Conservation (phyloP, 2,113 vertebrate species). For the Cygnus buccinator region DNA sequence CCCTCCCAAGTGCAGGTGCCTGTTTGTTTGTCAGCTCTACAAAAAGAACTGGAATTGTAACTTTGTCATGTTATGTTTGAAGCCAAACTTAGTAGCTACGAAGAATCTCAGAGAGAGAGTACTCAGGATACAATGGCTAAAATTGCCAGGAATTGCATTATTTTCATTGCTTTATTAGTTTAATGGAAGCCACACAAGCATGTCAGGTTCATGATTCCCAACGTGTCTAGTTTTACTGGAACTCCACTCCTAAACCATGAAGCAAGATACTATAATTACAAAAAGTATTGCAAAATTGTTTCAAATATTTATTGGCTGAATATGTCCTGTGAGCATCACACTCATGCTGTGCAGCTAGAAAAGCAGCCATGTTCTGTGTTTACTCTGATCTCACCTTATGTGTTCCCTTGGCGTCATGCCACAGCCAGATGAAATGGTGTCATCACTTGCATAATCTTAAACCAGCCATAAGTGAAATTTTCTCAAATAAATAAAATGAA, state of each 20-base stretch:
- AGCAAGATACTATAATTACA: slow-evolving; percentile 19
- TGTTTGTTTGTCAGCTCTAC: background rate
- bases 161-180: background rate
- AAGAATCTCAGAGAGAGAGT: background rate
- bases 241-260: background rate
- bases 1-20: background rate
- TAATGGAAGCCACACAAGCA: background rate
- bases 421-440: background rate
- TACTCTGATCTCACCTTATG: background rate
- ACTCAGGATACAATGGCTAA: background rate
- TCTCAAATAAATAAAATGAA: background rate
- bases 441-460: background rate
- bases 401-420: background rate
- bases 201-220: background rate
- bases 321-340: background rate
- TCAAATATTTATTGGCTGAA: background rate
- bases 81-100: background rate
- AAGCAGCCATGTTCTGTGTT: background rate
- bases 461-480: background rate
- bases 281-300: slow-evolving; percentile 5
- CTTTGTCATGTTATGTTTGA: background rate
- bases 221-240: background rate
- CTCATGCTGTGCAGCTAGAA: fast-evolving
- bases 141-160: background rate
- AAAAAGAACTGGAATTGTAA: background rate